These are phyloP conservation scores for Trachelus iudaicus DNA, from an alignment of 2,888 invertebrate genomes.

Conservation along the genomic window DNA sequence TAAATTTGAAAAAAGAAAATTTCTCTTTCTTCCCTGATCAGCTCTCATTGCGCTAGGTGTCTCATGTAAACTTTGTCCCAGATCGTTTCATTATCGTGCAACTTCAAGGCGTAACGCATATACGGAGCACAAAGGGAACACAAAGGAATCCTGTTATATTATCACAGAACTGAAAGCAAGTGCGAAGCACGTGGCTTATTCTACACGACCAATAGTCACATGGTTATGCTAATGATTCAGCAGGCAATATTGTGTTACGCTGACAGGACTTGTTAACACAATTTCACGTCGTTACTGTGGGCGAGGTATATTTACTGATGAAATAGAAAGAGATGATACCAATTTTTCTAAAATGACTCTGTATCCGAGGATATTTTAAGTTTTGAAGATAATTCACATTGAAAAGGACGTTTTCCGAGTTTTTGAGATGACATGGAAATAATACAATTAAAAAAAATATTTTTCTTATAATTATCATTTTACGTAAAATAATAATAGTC, in stretches of 20 bases:
- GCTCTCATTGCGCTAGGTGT: too few relatives aligned
- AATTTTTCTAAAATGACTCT: neutral
- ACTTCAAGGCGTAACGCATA: neutral
- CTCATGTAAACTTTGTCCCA: neutral
- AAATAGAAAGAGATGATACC: neutral
- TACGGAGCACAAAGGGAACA: neutral
- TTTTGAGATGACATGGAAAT: neutral
- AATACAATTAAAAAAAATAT: neutral
- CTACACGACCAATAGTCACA: conserved; percentile 1
- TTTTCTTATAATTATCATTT: neutral
- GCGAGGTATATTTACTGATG: neutral
- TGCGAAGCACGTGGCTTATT: conserved; percentile 28
- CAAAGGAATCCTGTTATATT: neutral
- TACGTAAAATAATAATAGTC: neutral
- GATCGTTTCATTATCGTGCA: neutral
- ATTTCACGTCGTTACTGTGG: neutral
- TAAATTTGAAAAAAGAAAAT: too few relatives aligned
- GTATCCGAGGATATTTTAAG: neutral
- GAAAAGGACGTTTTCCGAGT: neutral
- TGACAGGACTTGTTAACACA: conserved; percentile 40
- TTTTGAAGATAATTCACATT: neutral
- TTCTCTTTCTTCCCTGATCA: too few relatives aligned
- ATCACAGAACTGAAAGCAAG: neutral
- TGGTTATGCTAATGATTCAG: conserved; percentile 32
- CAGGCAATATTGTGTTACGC: conserved; percentile 13